A percentile compares a stretch with the other conserved stretches of the same genome.
These are phyloP conservation scores for Drosophila falleni DNA, from an alignment of 2,888 invertebrate species.

Conservation along the genomic window DNA sequence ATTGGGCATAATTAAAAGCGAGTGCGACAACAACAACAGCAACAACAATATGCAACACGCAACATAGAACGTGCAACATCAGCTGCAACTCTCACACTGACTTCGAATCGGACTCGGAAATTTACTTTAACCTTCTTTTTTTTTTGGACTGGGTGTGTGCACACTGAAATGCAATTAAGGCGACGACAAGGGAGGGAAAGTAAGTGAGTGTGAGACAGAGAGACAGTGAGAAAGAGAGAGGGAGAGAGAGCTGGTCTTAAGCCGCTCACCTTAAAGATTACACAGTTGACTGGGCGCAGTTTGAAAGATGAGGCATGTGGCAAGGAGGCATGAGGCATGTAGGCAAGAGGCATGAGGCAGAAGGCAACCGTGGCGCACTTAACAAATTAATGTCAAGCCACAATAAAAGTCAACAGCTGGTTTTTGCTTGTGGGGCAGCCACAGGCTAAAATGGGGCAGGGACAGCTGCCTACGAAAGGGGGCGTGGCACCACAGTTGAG, in stretches of 20 bases:
- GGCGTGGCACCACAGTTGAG: slow-evolving; percentile 49
- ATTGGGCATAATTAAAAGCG: slow-evolving; percentile 75
- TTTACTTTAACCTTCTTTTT: slow-evolving; percentile 10
- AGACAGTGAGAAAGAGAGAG: neutral
- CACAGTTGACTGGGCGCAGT: slow-evolving; percentile 43
- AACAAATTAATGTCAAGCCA: slow-evolving; percentile 81
- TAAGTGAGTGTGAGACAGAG: neutral
- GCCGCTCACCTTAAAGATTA: slow-evolving; percentile 61
- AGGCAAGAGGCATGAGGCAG: neutral
- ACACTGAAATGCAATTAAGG: slow-evolving; percentile 64
- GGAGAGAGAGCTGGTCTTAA: slow-evolving; percentile 9
- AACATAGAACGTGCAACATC: slow-evolving; percentile 2
- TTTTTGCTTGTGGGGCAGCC: slow-evolving; percentile 47
- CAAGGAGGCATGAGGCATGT: neutral
- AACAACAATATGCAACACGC: neutral
- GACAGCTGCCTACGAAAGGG: neutral
- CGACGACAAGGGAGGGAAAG: slow-evolving; percentile 21
- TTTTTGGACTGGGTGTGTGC: slow-evolving; percentile 33
- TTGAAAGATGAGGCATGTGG: slow-evolving; percentile 2
- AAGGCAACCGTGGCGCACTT: slow-evolving; percentile 61
- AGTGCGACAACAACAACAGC: slow-evolving; percentile 17
- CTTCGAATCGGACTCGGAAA: slow-evolving; percentile 20
- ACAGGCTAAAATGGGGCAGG: slow-evolving; percentile 16
- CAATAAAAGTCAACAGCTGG: slow-evolving; percentile 81
- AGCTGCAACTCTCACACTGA: slow-evolving; percentile 2